phyloP scores from a whole-genome alignment of 2,113 vertebrate species.

The Gasterosteus aculeatus region DNA sequence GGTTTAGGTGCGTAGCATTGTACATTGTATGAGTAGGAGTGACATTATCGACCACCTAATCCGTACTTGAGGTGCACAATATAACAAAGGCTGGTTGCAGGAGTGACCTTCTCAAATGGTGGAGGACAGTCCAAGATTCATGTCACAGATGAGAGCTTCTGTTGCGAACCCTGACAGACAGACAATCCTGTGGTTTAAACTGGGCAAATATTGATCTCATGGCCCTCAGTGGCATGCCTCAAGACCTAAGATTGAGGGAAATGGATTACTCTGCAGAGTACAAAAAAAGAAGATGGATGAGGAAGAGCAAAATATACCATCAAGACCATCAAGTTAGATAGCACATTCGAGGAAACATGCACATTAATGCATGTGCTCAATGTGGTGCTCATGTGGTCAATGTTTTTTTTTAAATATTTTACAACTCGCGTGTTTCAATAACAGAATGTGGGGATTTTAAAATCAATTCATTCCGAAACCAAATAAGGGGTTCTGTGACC shows the following conservation, averaged over 20 bases:
- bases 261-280: constrained; percentile 78
- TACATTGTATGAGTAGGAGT: constrained; percentile 50
- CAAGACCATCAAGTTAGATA: constrained; percentile 75
- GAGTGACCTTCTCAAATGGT: constrained; percentile 79
- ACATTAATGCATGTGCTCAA: too few relatives aligned
- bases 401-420: too few relatives aligned
- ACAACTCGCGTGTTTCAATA: too few relatives aligned
- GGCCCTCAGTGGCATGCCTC: constrained; percentile 74
- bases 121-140: constrained; percentile 79
- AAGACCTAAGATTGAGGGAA: constrained; percentile 79
- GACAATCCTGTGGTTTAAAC: constrained; percentile 87
- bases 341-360: constrained; percentile 58
- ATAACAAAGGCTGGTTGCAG: constrained; percentile 70
- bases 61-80: constrained; percentile 69
- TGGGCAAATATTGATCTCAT: constrained; percentile 85
- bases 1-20: constrained; percentile 36
- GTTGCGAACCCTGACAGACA: constrained; percentile 79
- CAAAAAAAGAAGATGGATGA: constrained; percentile 70
- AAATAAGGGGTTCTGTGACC: too few relatives aligned
- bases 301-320: constrained; percentile 69
- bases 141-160: constrained; percentile 82
- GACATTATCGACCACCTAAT: constrained; percentile 71
- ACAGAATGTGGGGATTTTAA: too few relatives aligned
- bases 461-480: too few relatives aligned
- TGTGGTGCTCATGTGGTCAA: too few relatives aligned